These are phyloP conservation scores for Philonicus albiceps DNA, from an alignment of 2,888 invertebrate species.

Conservation along the genomic window DNA sequence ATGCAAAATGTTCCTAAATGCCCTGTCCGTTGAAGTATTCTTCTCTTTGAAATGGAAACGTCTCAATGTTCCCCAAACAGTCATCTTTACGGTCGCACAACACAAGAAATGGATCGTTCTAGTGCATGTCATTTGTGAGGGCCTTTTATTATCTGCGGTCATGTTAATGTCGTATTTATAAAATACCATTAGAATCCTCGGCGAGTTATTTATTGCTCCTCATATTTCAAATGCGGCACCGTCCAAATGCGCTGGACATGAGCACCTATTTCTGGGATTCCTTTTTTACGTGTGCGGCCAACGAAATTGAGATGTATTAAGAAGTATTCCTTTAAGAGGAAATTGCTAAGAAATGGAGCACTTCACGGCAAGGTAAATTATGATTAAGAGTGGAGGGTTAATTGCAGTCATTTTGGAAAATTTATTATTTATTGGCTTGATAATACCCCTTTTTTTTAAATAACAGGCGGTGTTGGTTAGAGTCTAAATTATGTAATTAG, in stretches of 20 bases:
- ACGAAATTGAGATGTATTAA: conserved; percentile 2
- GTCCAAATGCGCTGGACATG: neutral
- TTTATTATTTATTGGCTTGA: neutral
- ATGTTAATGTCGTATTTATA: conserved; percentile 14
- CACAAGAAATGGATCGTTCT: neutral
- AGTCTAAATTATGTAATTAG: neutral
- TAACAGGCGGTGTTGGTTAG: neutral
- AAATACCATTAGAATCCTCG: conserved; percentile 15
- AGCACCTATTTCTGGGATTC: neutral
- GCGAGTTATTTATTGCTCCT: conserved; percentile 24
- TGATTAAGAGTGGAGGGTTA: neutral
- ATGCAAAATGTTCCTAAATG: conserved; percentile 15
- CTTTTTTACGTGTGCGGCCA: neutral
- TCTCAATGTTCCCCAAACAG: neutral
- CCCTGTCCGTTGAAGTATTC: neutral
- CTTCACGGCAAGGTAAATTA: neutral
- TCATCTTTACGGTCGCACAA: neutral
- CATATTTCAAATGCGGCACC: conserved; percentile 6
- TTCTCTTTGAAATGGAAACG: neutral
- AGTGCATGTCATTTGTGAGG: neutral
- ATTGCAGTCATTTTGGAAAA: neutral
- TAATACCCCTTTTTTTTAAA: neutral
- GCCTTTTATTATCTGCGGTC: conserved; percentile 26
- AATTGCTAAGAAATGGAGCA: neutral
- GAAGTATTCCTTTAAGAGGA: neutral